Conservation (phyloP, 2,113 vertebrate genomes). For the Nesogale talazaci region DNA sequence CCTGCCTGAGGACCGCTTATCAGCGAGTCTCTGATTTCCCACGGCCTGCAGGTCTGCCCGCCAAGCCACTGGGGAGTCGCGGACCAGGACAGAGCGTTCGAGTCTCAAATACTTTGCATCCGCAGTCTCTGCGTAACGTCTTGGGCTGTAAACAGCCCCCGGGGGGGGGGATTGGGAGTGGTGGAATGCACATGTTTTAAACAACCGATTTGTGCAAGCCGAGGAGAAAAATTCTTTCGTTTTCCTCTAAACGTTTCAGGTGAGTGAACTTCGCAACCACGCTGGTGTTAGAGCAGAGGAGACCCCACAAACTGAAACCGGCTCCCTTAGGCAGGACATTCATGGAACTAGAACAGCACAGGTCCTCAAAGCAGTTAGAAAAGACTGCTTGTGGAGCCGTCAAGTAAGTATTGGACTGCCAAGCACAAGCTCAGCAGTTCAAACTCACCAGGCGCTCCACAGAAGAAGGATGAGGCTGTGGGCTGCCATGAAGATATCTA, state of each 20-base stretch:
- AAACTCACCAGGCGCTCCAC: no score
- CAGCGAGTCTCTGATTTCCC: no score
- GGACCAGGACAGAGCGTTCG: not conserved
- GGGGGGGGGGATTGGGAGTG: no score
- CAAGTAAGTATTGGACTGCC: no score
- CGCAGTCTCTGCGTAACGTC: fast-evolving
- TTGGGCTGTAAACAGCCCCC: no score
- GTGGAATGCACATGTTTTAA: not conserved
- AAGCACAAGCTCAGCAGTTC: no score
- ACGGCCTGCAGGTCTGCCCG: not conserved
- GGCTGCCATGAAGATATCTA: no score
- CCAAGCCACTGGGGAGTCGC: not conserved
- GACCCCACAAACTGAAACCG: not conserved
- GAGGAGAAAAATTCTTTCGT: not conserved
- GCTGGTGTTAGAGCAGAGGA: not conserved
- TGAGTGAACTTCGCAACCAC: not conserved
- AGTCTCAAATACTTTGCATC: not conserved
- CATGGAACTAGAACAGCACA: not conserved
- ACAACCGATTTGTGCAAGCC: not conserved
- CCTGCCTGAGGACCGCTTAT: not conserved
- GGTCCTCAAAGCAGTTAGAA: not conserved
- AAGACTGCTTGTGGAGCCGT: not conserved
- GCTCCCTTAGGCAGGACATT: not conserved
- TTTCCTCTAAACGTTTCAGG: not conserved
- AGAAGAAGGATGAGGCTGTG: no score